phyloP scores from a whole-genome alignment of 2,797 vertebrate genomes.

The Liparis tanakae region DNA sequence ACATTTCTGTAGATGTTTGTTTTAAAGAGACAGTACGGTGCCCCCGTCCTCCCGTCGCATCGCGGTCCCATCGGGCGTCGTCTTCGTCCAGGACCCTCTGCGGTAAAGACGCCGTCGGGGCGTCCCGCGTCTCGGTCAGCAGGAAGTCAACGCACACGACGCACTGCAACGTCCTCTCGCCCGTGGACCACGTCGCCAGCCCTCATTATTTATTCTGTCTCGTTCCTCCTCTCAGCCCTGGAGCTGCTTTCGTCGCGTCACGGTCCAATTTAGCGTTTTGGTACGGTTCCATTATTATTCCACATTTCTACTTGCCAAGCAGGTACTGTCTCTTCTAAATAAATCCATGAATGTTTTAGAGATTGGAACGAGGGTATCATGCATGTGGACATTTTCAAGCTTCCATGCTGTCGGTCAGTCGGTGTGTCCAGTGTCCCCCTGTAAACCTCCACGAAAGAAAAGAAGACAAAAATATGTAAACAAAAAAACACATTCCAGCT shows the following conservation, averaged over 20 bases:
- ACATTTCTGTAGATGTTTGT: conserved; percentile 89
- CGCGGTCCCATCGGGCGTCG: conserved; percentile 51
- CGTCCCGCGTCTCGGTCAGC: conserved; percentile 23
- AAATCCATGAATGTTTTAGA: conserved; percentile 92
- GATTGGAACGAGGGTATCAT: conserved; percentile 94
- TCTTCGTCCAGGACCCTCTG: conserved; percentile 37
- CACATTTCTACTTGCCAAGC: conserved; percentile 4
- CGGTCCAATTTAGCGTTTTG: neutral
- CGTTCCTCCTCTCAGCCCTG: conserved; percentile 26
- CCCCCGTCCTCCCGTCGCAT: conserved; percentile 63
- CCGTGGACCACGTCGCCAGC: conserved; percentile 6
- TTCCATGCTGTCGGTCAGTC: conserved; percentile 85
- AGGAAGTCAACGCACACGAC: conserved; percentile 65
- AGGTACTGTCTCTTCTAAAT: conserved; percentile 97
- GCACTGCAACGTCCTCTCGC: conserved; percentile 45
- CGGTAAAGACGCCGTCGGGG: conserved; percentile 37
- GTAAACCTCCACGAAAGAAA: conserved; percentile 47
- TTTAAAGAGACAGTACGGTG: conserved; percentile 98
- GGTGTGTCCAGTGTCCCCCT: conserved; percentile 64
- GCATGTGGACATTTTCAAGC: conserved; percentile 98
- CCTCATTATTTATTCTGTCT: conserved; percentile 40
- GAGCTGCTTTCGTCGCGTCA: neutral
- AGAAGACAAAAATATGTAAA: conserved; percentile 16
- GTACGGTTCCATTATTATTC: conserved; percentile 10
- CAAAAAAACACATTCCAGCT: conserved; percentile 90